Conservation (phyloP, 2,797 vertebrate genomes). For the Syngnathus acus region DNA sequence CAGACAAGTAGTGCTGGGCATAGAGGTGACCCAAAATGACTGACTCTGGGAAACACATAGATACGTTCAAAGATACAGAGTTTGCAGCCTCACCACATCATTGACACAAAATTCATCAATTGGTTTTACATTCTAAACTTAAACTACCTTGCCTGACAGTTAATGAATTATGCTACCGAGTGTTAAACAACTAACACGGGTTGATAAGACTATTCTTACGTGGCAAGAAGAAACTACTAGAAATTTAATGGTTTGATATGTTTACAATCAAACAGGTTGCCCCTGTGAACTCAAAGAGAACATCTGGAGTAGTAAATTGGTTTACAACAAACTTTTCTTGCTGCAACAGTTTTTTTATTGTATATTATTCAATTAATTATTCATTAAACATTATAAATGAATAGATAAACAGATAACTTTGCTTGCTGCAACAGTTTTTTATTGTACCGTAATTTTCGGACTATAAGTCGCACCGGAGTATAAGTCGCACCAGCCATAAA, state of each 20-base stretch:
- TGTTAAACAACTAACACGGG: no score
- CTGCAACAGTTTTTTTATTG: no score
- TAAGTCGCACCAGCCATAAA: no score
- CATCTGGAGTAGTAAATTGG: background rate
- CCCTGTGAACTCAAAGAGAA: background rate
- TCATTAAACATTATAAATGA: no score
- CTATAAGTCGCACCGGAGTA: no score
- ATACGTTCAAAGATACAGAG: slow-evolving; percentile 3
- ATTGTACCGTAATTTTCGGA: no score
- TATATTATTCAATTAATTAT: no score
- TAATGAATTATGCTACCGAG: no score
- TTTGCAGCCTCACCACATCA: background rate
- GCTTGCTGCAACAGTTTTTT: no score
- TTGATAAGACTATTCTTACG: background rate
- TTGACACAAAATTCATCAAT: background rate
- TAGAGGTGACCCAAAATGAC: slow-evolving; percentile 51
- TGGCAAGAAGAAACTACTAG: background rate
- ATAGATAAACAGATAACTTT: no score
- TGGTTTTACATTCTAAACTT: background rate
- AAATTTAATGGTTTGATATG: background rate
- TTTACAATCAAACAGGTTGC: background rate
- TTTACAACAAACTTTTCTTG: background rate
- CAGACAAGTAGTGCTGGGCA: slow-evolving; percentile 52
- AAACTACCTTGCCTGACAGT: no score
- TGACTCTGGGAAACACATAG: slow-evolving; percentile 19